Evolutionary conservation across 2,888 invertebrate genomes (phyloP), one percentile per base, ranked within the genome.

Genomic region (Argyra leucocephala): DNA sequence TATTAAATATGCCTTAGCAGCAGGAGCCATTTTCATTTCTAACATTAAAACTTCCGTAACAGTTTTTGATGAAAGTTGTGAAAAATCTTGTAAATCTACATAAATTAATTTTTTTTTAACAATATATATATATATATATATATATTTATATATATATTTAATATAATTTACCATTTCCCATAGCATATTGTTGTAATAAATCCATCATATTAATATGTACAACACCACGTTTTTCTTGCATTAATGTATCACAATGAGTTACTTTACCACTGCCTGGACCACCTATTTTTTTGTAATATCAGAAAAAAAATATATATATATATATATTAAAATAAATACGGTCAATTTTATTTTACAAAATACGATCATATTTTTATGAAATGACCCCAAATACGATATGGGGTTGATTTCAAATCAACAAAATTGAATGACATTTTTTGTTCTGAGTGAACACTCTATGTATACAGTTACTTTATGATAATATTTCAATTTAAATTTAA

Each of bases 241-340:
- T 90, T 74, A 93, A 82, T 74, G 88, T 91, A 80, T 93, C 94
- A 82, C 96, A 96, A 80, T 96, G 96, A 74, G 96, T 96, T 83
- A 96, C 96, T 88, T 96, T 96, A 61, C 96, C 96, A 81, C 94
- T 94, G 72, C 96, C 96, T 70, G 96, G 96, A 69, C 96, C 96
- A 74, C 96, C 94, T 91, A 48, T n/a, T n/a, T n/a, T n/a, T n/a
- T n/a, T n/a, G n/a, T 18, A 37, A 62, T 36, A 31, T 58, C 37
- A 7, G 12, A 22, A 31, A 3, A 57, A 24, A 26, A 23, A 24
- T 18, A 15, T 61, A 7, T 3, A 22, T 24, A 15, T 57, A 22
- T 15, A 22, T 9, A 64, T 23, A 22, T 60, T 18, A 22, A 7
- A 15, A 15, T 24, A 60, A 60, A 18, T 58, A 15, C 2, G 5